Conservation (phyloP, 2,888 invertebrate species). For the Patella caerulea region DNA sequence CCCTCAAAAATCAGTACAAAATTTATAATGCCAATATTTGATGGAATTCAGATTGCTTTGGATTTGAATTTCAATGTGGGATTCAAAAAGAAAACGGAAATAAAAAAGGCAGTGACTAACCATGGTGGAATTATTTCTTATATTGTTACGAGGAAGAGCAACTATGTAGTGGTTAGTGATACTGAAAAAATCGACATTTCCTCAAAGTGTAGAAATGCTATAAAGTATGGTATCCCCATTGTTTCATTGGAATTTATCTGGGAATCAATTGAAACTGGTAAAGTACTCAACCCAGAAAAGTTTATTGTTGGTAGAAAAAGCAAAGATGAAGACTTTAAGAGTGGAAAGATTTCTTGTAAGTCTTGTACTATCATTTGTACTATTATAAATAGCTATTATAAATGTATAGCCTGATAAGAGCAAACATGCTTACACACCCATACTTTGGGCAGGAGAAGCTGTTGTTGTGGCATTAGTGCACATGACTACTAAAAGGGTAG, state of each 20-base stretch:
- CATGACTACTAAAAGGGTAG: too few relatives aligned
- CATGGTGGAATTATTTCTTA: constrained; percentile 67
- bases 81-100: constrained; percentile 60
- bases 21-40: constrained; percentile 40
- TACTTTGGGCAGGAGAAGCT: too few relatives aligned
- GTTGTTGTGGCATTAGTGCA: too few relatives aligned
- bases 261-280: constrained; percentile 49
- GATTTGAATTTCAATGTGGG: constrained; percentile 56
- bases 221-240: constrained; percentile 64
- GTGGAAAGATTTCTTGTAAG: constrained; percentile 59
- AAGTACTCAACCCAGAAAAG: constrained; percentile 49
- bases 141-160: constrained; percentile 67
- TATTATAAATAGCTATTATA: too few relatives aligned
- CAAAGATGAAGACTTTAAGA: constrained; percentile 56
- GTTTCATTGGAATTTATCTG: constrained; percentile 59
- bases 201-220: constrained; percentile 65
- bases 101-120: constrained; percentile 60
- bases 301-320: constrained; percentile 60
- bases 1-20: not conserved
- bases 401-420: too few relatives aligned
- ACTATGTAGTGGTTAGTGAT: constrained; percentile 60
- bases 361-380: too few relatives aligned
- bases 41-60: constrained; percentile 58
- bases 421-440: too few relatives aligned
- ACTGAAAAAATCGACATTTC: constrained; percentile 60